phyloP scores from a whole-genome alignment of 2,888 invertebrate species.

The Acronicta leporina region DNA sequence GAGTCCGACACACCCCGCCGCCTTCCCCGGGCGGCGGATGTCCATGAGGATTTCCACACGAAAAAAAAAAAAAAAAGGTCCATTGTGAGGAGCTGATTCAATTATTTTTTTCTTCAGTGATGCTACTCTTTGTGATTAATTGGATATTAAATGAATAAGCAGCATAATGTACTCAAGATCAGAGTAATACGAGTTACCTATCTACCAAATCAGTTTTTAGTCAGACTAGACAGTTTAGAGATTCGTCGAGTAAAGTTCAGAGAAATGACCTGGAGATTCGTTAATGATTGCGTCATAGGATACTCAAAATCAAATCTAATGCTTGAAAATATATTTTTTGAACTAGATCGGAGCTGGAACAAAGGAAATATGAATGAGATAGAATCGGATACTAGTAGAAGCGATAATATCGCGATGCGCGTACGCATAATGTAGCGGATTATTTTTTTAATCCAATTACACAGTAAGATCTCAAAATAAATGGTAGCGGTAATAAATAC shows the following conservation, averaged over 20 bases:
- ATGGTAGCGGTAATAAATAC: slow-evolving; percentile 61
- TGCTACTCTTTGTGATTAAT: slow-evolving; percentile 21
- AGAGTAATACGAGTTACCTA: no score
- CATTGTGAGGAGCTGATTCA: slow-evolving; percentile 19
- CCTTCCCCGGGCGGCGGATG: no score
- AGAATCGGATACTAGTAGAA: background rate
- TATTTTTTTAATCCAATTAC: slow-evolving; percentile 62
- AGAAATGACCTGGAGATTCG: no score
- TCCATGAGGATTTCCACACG: no score
- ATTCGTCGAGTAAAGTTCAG: no score
- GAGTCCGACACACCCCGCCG: no score
- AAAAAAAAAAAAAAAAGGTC: no score
- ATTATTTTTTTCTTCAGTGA: slow-evolving; percentile 18
- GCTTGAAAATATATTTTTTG: no score
- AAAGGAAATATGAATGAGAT: background rate
- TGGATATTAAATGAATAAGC: slow-evolving; percentile 1
- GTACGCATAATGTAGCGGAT: slow-evolving; percentile 41
- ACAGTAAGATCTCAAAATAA: slow-evolving; percentile 63
- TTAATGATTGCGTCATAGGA: no score
- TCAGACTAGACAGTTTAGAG: no score
- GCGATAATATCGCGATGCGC: slow-evolving; percentile 25
- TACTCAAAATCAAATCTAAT: no score
- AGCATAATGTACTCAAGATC: background rate
- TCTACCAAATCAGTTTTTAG: no score
- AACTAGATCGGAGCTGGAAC: background rate